phyloP scores from a whole-genome alignment of 2,113 vertebrate species.

The Corythoichthys intestinalis region DNA sequence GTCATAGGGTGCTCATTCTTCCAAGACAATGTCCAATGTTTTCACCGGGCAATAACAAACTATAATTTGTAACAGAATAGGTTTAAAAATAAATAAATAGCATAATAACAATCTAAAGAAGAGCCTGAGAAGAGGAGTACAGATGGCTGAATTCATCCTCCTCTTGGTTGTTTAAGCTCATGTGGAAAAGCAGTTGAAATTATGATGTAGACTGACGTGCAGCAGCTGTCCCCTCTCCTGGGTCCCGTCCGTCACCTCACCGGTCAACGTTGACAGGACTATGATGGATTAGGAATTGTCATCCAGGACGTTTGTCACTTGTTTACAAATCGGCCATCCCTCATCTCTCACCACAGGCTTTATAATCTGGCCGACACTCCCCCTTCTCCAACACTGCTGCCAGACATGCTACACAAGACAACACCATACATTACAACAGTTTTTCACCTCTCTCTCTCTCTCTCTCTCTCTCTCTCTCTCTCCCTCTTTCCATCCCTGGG shows the following conservation, averaged over 20 bases:
- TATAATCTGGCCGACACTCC: constrained; percentile 63
- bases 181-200: constrained; percentile 67
- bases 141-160: constrained; percentile 17
- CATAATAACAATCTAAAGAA: constrained; percentile 21
- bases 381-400: constrained; percentile 25
- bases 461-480: not conserved
- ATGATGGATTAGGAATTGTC: constrained; percentile 83
- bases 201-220: constrained; percentile 75
- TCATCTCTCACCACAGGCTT: constrained; percentile 70
- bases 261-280: constrained; percentile 69
- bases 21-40: not conserved
- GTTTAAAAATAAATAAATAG: not conserved
- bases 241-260: constrained; percentile 67
- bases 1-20: not conserved
- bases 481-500: constrained; percentile 48
- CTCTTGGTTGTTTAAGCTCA: constrained; percentile 32
- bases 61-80: not conserved
- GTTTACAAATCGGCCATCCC: constrained; percentile 77
- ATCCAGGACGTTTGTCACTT: constrained; percentile 77
- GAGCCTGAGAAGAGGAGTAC: constrained; percentile 16
- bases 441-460: constrained; percentile 31
- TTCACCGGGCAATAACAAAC: not conserved
- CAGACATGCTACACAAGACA: constrained; percentile 65
- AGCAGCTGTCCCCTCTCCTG: constrained; percentile 70
- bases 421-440: constrained; percentile 66